Evolutionary conservation across 1,140 invertebrate genomes (phyloP).

Genomic region (Whitmania pigra): DNA sequence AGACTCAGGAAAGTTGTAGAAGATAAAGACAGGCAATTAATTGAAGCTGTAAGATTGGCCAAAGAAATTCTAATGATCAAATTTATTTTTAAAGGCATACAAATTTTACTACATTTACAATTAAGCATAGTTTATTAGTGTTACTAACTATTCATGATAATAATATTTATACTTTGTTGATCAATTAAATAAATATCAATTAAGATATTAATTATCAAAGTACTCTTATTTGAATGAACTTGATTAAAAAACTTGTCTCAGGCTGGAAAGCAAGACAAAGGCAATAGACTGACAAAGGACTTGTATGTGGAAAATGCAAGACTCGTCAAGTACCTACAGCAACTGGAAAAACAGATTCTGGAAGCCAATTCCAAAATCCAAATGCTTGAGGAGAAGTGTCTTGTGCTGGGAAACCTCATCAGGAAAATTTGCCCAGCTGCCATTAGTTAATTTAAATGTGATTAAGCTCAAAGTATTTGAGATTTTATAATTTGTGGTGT

Average conservation of each 20-base stretch:
- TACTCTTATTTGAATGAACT: neutral
- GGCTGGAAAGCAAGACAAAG: constrained; percentile 20
- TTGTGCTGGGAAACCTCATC: constrained; percentile 8
- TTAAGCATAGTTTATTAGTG: neutral
- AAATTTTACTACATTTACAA: neutral
- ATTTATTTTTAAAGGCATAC: neutral
- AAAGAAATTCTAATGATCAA: neutral
- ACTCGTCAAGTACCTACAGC: constrained; percentile 26
- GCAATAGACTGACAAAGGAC: constrained; percentile 27
- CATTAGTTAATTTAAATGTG: neutral
- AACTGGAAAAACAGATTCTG: constrained; percentile 26
- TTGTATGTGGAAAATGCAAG: constrained; percentile 28
- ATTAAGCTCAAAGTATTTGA: too few species aligned
- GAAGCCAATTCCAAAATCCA: constrained; percentile 13
- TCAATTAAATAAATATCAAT: constrained; percentile 5
- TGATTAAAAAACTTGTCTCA: neutral
- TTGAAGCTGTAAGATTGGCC: neutral
- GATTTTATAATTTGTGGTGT: too few species aligned
- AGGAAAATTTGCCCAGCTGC: neutral
- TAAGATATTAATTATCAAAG: neutral
- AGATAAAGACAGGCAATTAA: neutral
- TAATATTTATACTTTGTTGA: neutral
- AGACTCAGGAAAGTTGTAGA: neutral
- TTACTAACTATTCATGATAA: neutral
- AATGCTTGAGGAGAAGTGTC: constrained; percentile 24